Percentiles rank a stretch among this genome's conserved stretches.
Evolutionary conservation across 2,113 vertebrate species (phyloP).

Genomic region (Pygoscelis adeliae): DNA sequence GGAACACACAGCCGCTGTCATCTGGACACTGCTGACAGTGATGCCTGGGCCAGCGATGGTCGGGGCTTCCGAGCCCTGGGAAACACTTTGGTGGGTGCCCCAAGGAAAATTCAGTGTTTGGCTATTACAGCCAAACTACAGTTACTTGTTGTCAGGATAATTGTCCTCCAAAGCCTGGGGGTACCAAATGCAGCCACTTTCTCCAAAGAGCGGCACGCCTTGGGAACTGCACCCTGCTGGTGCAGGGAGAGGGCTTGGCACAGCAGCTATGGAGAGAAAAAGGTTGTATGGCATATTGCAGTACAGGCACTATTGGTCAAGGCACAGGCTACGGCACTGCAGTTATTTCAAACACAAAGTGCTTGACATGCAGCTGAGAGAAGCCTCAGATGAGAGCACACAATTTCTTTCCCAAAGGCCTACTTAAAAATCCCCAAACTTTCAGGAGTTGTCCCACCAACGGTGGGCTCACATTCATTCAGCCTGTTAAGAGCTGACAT

Average conservation of each 20-base stretch:
- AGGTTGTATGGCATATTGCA: background rate
- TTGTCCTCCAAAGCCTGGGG: background rate
- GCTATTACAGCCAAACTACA: background rate
- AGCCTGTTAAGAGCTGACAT: background rate
- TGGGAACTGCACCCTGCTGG: background rate
- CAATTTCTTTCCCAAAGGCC: background rate
- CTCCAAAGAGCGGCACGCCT: background rate
- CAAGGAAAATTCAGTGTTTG: background rate
- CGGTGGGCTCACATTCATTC: background rate
- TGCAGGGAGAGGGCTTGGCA: background rate
- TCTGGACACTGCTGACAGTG: background rate
- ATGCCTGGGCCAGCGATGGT: fast-evolving
- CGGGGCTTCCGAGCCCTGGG: background rate
- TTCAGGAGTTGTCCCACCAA: background rate
- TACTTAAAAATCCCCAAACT: background rate
- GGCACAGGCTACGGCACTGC: background rate
- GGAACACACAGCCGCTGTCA: background rate
- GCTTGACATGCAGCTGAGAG: background rate
- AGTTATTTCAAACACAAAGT: background rate
- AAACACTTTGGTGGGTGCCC: background rate
- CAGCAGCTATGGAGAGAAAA: background rate
- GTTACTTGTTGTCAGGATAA: background rate
- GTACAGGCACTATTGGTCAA: background rate
- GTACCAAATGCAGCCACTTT: background rate
- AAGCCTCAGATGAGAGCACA: background rate